phyloP scores from a whole-genome alignment of 1,140 invertebrate species.

The Neodiprion virginianus region DNA sequence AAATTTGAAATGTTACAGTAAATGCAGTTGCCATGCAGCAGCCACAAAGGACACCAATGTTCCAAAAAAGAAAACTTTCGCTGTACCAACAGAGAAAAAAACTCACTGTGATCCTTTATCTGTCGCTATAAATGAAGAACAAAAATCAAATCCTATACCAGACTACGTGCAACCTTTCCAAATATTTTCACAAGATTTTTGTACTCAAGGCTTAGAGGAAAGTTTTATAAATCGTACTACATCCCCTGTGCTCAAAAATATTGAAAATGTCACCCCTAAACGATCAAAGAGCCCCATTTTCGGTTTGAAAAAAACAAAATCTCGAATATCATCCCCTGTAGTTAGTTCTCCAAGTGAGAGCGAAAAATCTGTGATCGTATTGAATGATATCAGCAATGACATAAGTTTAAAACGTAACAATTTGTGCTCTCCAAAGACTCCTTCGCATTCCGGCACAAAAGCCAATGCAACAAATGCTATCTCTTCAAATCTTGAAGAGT shows the following conservation, averaged over 20 bases:
- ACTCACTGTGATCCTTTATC: not conserved
- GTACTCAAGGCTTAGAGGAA: not conserved
- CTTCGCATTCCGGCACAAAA: slow-evolving; percentile 19
- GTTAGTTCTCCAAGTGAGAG: not conserved
- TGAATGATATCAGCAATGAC: not conserved
- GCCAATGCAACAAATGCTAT: not conserved
- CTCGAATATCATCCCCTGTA: not conserved
- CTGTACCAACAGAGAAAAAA: not conserved
- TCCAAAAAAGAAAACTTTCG: not conserved
- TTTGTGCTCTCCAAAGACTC: slow-evolving; percentile 25
- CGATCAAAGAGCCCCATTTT: not conserved
- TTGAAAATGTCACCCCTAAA: not conserved
- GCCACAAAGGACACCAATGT: not conserved
- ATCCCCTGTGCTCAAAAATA: not conserved
- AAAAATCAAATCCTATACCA: no score
- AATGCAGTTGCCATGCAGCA: not conserved
- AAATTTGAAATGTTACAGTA: not conserved
- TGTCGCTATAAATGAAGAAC: not conserved
- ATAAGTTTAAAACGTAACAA: not conserved
- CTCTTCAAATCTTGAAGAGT: slow-evolving; percentile 20
- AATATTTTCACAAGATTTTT: slow-evolving; percentile 1
- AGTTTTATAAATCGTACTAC: not conserved
- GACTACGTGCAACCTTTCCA: not conserved
- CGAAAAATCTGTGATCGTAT: not conserved
- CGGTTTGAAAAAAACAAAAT: not conserved